phyloP scores from a whole-genome alignment of 2,113 vertebrate genomes.

The Corythornis vintsioides region DNA sequence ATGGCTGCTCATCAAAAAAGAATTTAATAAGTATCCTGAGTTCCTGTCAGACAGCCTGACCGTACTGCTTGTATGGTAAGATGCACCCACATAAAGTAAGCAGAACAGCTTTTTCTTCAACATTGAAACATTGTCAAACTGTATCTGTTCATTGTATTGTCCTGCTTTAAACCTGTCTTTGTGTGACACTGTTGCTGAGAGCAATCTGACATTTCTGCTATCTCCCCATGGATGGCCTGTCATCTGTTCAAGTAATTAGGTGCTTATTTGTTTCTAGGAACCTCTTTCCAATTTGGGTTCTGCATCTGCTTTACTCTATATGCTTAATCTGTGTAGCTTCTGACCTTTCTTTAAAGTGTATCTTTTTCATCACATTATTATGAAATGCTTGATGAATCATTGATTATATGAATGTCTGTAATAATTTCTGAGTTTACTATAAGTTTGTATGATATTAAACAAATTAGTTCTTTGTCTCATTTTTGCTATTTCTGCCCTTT shows the following conservation, averaged over 20 bases:
- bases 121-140: too few relatives aligned
- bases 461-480: neutral
- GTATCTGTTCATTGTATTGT: neutral
- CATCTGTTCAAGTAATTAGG: neutral
- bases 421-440: neutral
- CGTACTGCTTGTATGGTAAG: neutral
- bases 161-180: neutral
- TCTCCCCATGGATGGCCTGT: neutral
- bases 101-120: neutral
- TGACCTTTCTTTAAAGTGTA: neutral
- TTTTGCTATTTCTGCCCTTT: neutral
- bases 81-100: neutral
- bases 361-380: neutral
- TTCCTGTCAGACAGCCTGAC: neutral
- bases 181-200: neutral
- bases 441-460: neutral
- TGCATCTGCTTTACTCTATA: neutral
- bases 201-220: neutral
- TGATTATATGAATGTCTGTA: neutral
- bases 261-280: neutral
- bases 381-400: neutral
- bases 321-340: neutral
- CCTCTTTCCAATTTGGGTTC: neutral
- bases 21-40: neutral
- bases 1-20: neutral